Evolutionary conservation across 2,797 vertebrate genomes (phyloP).

Genomic region (Hippopotamyrus pictus): DNA sequence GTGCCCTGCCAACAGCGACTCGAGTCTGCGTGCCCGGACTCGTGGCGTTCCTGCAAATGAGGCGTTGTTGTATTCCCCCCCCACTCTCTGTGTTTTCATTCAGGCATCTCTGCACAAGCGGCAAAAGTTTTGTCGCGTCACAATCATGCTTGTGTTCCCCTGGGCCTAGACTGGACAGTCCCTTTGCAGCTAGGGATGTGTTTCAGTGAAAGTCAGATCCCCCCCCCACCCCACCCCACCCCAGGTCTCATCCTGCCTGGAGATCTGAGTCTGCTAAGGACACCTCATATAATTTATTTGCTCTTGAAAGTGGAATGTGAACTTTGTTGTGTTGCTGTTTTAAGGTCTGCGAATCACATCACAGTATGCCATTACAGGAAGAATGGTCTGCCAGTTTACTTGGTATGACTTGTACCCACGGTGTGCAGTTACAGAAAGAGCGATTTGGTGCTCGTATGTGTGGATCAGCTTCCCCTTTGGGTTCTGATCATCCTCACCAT

Average conservation of each 20-base stretch:
- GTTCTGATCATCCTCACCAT: background rate
- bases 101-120: background rate
- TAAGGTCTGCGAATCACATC: background rate
- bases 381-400: background rate
- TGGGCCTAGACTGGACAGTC: background rate
- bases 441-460: background rate
- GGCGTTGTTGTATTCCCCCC: constrained; percentile 15
- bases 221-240: background rate
- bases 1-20: constrained; percentile 39
- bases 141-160: background rate
- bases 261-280: background rate
- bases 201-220: background rate
- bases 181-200: background rate
- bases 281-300: background rate
- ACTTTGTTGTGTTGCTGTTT: background rate
- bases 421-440: background rate
- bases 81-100: background rate
- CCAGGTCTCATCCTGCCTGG: background rate
- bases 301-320: background rate
- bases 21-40: constrained; percentile 55
- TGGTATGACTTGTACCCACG: background rate
- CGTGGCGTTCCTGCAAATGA: constrained; percentile 53
- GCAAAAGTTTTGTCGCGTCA: background rate
- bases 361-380: background rate
- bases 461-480: background rate